phyloP scores from a whole-genome alignment of 2,113 vertebrate species.

The Apodemus speciosus region DNA sequence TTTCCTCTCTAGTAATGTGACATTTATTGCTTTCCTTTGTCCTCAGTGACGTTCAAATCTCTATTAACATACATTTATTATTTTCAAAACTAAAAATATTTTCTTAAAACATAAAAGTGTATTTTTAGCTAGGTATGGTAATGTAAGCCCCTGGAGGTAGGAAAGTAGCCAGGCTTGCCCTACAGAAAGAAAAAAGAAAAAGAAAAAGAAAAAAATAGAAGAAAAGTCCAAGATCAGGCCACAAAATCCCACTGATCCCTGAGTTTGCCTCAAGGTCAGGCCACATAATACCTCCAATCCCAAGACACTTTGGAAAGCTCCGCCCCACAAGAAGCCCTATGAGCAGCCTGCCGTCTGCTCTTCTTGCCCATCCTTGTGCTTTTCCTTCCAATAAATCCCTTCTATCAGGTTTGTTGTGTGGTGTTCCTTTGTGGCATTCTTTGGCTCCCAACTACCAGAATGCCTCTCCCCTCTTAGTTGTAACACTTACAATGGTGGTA shows the following conservation, averaged over 20 bases:
- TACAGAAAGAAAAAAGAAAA: not conserved
- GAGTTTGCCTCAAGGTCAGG: not conserved
- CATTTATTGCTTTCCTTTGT: not conserved
- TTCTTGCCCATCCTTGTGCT: not conserved
- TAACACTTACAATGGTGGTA: not conserved
- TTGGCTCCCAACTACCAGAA: not conserved
- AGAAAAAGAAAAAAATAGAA: no score
- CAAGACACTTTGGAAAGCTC: not conserved
- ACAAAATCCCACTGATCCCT: not conserved
- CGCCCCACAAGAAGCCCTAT: not conserved
- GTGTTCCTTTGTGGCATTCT: not conserved
- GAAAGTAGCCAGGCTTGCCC: not conserved
- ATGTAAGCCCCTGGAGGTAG: not conserved
- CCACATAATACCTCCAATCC: not conserved
- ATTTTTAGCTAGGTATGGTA: not conserved
- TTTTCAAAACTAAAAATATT: constrained; percentile 56
- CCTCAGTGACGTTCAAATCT: constrained; percentile 46
- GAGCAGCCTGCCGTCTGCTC: not conserved
- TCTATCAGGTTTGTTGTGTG: not conserved
- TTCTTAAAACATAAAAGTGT: constrained; percentile 28
- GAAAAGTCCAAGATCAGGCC: not conserved
- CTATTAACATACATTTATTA: not conserved
- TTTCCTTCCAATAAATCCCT: not conserved
- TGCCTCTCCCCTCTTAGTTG: not conserved
- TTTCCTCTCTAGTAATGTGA: not conserved